Conservation (phyloP, 2,888 invertebrate genomes). For the Callyntrura sp. region DNA sequence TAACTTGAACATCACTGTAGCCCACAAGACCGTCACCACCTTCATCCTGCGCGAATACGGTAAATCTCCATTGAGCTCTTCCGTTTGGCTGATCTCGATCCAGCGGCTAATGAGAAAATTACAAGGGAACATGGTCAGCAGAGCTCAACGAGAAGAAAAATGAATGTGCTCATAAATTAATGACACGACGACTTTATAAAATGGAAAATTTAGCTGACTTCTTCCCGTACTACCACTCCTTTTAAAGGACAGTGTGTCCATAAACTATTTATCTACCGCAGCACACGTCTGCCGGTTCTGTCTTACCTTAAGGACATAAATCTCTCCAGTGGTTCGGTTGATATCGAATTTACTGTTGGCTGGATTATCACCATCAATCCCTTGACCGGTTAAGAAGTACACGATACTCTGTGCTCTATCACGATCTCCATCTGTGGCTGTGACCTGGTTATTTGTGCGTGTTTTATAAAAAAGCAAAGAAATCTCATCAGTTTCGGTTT, state of each 20-base stretch:
- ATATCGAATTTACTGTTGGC: conserved; percentile 98
- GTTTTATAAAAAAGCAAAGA: conserved; percentile 44
- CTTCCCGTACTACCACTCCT: background rate
- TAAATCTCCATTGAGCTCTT: conserved; percentile 97
- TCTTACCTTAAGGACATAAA: conserved; percentile 96
- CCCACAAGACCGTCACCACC: conserved; percentile 98
- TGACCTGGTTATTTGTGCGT: conserved; percentile 89
- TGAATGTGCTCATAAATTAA: background rate
- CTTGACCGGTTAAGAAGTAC: conserved; percentile 97
- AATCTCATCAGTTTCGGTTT: conserved; percentile 79
- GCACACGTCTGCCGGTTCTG: conserved; percentile 72
- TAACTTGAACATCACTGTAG: conserved; percentile 98
- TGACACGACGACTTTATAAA: background rate
- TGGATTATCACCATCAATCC: conserved; percentile 97
- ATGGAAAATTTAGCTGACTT: background rate
- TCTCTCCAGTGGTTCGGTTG: conserved; percentile 97
- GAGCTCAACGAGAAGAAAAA: background rate
- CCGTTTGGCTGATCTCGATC: conserved; percentile 99
- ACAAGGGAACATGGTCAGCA: background rate
- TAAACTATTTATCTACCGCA: background rate
- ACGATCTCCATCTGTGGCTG: conserved; percentile 98
- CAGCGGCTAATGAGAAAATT: conserved; percentile 88
- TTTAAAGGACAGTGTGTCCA: background rate
- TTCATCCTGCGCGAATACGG: conserved; percentile 98
- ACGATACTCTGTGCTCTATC: conserved; percentile 98